Base-by-base conservation (phyloP, 2,113 vertebrate genomes). In the Semnopithecus entellus region DNA sequence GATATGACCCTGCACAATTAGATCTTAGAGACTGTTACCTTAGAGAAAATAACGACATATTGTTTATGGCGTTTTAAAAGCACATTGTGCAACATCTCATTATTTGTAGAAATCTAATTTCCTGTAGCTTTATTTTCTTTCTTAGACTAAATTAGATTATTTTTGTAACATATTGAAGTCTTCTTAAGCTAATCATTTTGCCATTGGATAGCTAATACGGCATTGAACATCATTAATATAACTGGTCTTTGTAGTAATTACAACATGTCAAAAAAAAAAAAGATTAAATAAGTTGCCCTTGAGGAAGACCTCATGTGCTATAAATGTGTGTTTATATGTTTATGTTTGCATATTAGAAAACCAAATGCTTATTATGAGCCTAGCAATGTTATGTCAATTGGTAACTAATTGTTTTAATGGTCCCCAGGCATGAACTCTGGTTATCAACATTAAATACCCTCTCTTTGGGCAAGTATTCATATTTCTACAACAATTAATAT, bases 1-100 rank as follows among this genome's bases (percentile, higher is more conserved):
- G n/a, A 93, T 96, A 66, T 85, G 23, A 72, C 25, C 40, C 79
- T 50, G 55, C 76, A 13, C 68, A 95, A 48, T 75, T 87, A 95
- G 61, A 59, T 83, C 40, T 86, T 66, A 95, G 38, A 38, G 55
- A 87, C 1, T 18, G 3, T 17, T 61, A n/a, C 30, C 57, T 73
- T 4, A 1, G 38, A 20, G 23, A 80, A 81, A 73, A 88, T 87
- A 79, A 8, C 3, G 45, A 40, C 35, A 73, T 20, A 80, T 23
- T 89, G 7, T 43, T 64, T 20, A 38, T 66, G 18, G 38, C 76
- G 52, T 52, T 96, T 88, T 82, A 57, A 83, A 92, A 92, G 16
- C 45, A 72, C 0, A 2, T 35, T 12, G n/a, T 27, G 11, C 57
- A 52, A 64, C 9, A 3, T 83, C 32, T 75, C 25, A 6, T 80